Conservation (phyloP, 2,797 vertebrate species). For the Adelosebastes latens region DNA sequence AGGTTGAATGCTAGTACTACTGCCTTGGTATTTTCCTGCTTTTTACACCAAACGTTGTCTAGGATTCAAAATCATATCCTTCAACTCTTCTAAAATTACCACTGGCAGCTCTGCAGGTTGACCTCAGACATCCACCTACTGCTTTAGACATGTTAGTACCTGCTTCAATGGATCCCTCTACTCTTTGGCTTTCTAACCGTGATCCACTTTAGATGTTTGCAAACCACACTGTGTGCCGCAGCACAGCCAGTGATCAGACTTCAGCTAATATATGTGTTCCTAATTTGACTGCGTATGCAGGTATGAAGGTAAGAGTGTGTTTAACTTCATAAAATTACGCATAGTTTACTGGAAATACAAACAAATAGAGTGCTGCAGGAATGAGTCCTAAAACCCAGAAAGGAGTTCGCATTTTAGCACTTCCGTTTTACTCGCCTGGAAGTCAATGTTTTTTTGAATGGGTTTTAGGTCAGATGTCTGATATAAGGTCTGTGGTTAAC, state of each 20-base stretch:
- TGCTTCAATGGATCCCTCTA: slow-evolving; percentile 24
- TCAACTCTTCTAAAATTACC: slow-evolving; percentile 6
- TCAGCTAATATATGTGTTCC: slow-evolving; percentile 41
- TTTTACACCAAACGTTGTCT: not conserved
- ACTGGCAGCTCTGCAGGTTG: slow-evolving; percentile 14
- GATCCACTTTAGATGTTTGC: slow-evolving; percentile 13
- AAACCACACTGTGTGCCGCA: not conserved
- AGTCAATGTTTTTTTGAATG: no score
- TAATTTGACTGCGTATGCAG: slow-evolving; percentile 37
- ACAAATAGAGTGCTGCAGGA: not conserved
- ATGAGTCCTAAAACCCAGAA: no score
- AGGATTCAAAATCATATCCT: not conserved
- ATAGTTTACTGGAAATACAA: not conserved
- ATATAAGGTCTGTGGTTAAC: no score
- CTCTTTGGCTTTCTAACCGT: slow-evolving; percentile 14
- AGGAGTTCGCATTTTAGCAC: no score
- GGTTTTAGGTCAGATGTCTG: no score
- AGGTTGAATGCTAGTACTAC: not conserved
- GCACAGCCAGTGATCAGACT: slow-evolving; percentile 33
- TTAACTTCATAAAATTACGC: slow-evolving; percentile 9
- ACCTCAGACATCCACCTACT: slow-evolving; percentile 25
- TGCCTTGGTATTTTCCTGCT: not conserved
- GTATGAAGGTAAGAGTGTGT: slow-evolving; percentile 54
- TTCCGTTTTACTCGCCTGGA: no score
- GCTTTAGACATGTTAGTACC: slow-evolving; percentile 21